Percentiles rank a stretch among this genome's conserved stretches.
Conservation (phyloP, 2,888 invertebrate species). For the Temnothorax rugatulus region DNA sequence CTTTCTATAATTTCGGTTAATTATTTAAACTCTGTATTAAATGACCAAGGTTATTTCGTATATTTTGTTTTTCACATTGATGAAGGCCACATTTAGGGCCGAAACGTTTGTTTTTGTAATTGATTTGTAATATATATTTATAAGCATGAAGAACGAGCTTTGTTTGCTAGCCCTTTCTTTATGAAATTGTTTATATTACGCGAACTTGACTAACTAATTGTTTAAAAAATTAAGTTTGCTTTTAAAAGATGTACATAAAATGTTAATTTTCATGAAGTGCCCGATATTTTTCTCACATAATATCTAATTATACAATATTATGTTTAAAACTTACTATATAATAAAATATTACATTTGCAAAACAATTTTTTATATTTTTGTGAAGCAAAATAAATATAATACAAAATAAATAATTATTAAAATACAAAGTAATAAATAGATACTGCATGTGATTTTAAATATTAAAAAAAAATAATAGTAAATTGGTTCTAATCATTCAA, state of each 20-base stretch:
- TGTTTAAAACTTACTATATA: not conserved
- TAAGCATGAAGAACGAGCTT: too few relatives aligned
- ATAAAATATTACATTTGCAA: not conserved
- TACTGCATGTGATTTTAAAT: not conserved
- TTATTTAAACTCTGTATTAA: too few relatives aligned
- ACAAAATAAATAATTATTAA: not conserved
- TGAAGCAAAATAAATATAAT: not conserved
- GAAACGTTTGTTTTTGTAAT: too few relatives aligned
- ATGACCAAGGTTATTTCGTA: too few relatives aligned
- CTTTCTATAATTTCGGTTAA: too few relatives aligned
- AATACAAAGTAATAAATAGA: not conserved
- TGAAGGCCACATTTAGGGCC: too few relatives aligned
- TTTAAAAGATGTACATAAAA: not conserved
- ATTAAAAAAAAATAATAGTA: conserved; percentile 1
- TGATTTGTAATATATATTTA: too few relatives aligned
- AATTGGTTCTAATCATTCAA: not conserved
- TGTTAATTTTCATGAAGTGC: not conserved
- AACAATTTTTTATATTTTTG: not conserved
- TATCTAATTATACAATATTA: not conserved
- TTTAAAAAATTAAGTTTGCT: too few relatives aligned
- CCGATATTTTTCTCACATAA: not conserved
- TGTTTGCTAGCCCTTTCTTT: too few relatives aligned
- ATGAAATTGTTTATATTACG: too few relatives aligned
- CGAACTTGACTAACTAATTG: too few relatives aligned
- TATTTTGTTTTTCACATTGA: too few relatives aligned